Evolutionary conservation across 2,113 vertebrate species (phyloP).

Genomic region (Sminthopsis crassicaudata): DNA sequence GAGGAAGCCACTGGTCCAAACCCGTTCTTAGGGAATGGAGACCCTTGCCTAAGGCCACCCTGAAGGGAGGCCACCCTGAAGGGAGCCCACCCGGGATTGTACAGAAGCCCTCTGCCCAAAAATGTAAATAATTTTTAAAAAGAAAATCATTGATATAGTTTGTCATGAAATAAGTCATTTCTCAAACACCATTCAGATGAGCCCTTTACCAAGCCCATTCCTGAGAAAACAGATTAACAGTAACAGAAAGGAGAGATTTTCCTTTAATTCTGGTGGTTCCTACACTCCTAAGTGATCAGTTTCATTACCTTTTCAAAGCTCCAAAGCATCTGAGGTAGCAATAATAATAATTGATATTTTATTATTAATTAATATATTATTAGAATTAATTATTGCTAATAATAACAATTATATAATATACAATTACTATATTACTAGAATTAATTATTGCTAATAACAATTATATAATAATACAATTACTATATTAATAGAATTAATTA

Average conservation of each 20-base stretch:
- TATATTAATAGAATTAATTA: too few species aligned
- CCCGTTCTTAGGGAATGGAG: neutral
- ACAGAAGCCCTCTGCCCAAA: neutral
- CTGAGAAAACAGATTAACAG: neutral
- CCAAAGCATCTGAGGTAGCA: neutral
- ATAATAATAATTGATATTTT: too few species aligned
- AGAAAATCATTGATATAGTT: neutral
- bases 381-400: too few species aligned
- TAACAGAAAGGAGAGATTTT: neutral
- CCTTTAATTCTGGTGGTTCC: neutral
- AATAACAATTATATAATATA: too few species aligned
- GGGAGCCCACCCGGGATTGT: neutral
- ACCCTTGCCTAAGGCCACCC: neutral
- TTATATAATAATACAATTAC: too few species aligned
- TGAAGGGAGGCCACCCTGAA: neutral
- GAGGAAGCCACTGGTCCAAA: neutral
- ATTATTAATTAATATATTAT: too few species aligned
- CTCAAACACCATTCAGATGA: neutral
- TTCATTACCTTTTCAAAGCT: neutral
- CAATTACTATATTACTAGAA: too few species aligned
- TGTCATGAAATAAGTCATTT: neutral
- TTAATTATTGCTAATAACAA: too few species aligned
- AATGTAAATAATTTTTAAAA: neutral
- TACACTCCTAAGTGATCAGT: neutral
- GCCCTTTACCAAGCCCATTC: neutral